Base-by-base conservation (phyloP, 2,113 vertebrate species). In the Chaenogobius annularis region DNA sequence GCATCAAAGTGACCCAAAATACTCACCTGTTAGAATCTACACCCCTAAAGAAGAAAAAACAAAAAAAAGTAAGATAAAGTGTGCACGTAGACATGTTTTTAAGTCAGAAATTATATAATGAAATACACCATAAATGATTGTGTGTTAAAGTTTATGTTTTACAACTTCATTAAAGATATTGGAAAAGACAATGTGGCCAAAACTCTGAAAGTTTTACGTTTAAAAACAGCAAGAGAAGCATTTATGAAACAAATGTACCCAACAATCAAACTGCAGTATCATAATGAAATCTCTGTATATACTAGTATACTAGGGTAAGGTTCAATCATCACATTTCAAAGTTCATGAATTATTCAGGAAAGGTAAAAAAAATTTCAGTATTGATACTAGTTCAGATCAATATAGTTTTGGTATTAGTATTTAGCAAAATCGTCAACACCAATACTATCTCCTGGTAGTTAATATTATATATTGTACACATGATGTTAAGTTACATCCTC, bases 11-110 rank as follows among this genome's bases (percentile, higher is more conserved):
- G 9, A 40, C 61, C 35, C 61, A 63, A 63, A 63, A 63, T 63
- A 66, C 46, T 48, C 61, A 48, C n/a, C 54, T 64, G 61, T 73
- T 74, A 31, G 52, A 44, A 84, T 63, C n/a, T 63, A 63, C 58
- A 61, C 35, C 26, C 3, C 48, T 14, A 35, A 61, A 9, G 58
- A 40, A 40, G 11, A n/a, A 48, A 68, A 78, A 89, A 14, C n/a
- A 54, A 54, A 19, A 54, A 8, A 20, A 19, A 3, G 50, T n/a
- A 54, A 54, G 50, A 54, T 54, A 19, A 20, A 54, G 80, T 54
- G 50, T 54, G 19, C 50, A 73, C 50, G 14, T 52, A 48, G 15
- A 48, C 2, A 7, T 48, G n/a, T 48, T 48, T 48, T 11, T 46
- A 48, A 5, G 47, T 17, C 47, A 48, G 19, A 52, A 52, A 19